phyloP scores from a whole-genome alignment of 2,888 invertebrate genomes.

The Altica lythri region DNA sequence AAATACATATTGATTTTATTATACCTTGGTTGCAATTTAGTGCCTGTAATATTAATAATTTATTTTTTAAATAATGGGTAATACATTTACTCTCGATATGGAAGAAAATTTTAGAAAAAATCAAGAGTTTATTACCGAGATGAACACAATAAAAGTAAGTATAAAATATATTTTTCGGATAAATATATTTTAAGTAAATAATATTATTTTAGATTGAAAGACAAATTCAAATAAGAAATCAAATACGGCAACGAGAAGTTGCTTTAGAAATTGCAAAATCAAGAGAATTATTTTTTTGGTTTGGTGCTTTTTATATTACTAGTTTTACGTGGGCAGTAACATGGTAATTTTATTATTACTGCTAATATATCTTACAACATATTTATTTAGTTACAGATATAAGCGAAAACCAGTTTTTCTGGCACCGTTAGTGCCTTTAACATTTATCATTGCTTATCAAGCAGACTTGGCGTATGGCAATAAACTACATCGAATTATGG shows the following conservation, averaged over 20 bases:
- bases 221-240: conserved; percentile 80
- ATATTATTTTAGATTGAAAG: conserved; percentile 67
- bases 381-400: conserved; percentile 43
- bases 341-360: conserved; percentile 54
- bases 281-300: conserved; percentile 76
- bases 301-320: conserved; percentile 68
- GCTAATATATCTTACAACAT: too few relatives aligned
- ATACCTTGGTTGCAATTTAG: not conserved
- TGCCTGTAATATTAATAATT: conserved; percentile 8
- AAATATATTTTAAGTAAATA: conserved; percentile 26
- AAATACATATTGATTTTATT: not conserved
- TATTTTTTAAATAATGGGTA: conserved; percentile 61
- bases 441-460: conserved; percentile 73
- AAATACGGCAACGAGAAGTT: conserved; percentile 74
- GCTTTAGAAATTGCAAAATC: conserved; percentile 73
- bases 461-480: conserved; percentile 79
- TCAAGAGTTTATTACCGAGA: conserved; percentile 70
- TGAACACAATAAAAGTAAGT: conserved; percentile 68
- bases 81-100: conserved; percentile 63
- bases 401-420: conserved; percentile 64
- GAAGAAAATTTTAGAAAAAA: conserved; percentile 72
- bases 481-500: conserved; percentile 74
- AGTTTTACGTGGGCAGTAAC: conserved; percentile 61
- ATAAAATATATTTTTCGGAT: conserved; percentile 13
- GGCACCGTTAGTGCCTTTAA: conserved; percentile 71